Conservation (phyloP, 2,797 vertebrate species). For the Orestias chungarensis region DNA sequence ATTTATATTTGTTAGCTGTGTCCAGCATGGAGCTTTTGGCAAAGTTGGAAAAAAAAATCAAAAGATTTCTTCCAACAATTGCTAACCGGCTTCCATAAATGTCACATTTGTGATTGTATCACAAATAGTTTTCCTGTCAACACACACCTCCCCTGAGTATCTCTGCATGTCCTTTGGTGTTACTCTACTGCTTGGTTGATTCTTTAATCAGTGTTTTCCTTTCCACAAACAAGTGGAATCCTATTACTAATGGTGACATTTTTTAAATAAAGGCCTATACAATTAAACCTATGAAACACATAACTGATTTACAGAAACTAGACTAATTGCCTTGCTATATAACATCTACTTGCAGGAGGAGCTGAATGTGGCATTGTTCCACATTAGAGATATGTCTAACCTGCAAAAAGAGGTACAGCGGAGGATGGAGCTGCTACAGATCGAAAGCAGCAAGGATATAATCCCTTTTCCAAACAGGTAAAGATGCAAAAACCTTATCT, state of each 20-base stretch:
- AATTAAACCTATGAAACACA: neutral
- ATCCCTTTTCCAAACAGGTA: constrained; percentile 60
- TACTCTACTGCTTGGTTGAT: neutral
- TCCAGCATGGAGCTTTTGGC: neutral
- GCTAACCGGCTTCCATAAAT: neutral
- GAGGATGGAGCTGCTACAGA: constrained; percentile 86
- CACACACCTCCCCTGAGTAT: neutral
- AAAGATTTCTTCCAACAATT: neutral
- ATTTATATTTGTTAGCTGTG: neutral
- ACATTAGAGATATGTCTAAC: constrained; percentile 89
- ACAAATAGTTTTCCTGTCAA: neutral
- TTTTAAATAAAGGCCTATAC: no score
- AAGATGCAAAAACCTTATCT: neutral
- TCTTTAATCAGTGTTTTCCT: neutral
- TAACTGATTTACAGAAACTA: constrained; percentile 1
- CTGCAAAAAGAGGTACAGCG: constrained; percentile 90
- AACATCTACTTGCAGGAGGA: constrained; percentile 84
- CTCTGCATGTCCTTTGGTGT: neutral
- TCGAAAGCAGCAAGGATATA: constrained; percentile 73
- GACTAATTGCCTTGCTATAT: constrained; percentile 3
- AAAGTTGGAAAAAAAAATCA: neutral
- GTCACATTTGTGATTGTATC: neutral
- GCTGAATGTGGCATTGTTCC: constrained; percentile 86
- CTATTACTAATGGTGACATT: no score
- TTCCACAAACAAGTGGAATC: neutral